These are phyloP conservation scores for Euwallacea similis DNA, from an alignment of 1,140 invertebrate species.

Conservation along the genomic window DNA sequence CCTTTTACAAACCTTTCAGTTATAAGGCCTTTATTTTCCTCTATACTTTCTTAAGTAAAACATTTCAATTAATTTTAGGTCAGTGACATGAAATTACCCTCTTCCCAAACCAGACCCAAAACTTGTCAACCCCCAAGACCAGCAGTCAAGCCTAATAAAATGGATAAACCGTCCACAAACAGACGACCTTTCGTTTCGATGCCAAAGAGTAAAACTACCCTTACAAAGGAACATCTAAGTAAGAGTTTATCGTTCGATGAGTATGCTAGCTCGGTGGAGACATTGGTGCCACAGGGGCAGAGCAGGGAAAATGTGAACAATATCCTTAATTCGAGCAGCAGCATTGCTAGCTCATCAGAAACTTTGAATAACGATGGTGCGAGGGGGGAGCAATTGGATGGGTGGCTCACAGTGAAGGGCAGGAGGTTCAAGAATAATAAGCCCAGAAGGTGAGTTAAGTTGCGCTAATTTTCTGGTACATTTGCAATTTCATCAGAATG, in stretches of 20 bases:
- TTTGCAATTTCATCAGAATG: not conserved
- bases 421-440: slow-evolving; percentile 55
- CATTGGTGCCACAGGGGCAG: slow-evolving; percentile 55
- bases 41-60: no score
- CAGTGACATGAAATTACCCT: slow-evolving; percentile 31
- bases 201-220: slow-evolving; percentile 43
- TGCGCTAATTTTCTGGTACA: not conserved
- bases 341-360: slow-evolving; percentile 62
- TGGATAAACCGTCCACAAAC: not conserved
- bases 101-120: slow-evolving; percentile 9
- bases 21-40: no score
- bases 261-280: slow-evolving; percentile 57
- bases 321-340: slow-evolving; percentile 55
- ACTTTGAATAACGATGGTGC: slow-evolving; percentile 57
- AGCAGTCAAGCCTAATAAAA: not conserved
- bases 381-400: slow-evolving; percentile 61
- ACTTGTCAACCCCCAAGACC: not conserved
- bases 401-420: slow-evolving; percentile 69
- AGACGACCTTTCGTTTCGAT: slow-evolving; percentile 28
- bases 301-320: slow-evolving; percentile 55
- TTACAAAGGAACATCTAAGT: slow-evolving; percentile 41
- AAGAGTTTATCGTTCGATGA: slow-evolving; percentile 46
- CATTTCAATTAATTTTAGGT: slow-evolving; percentile 14
- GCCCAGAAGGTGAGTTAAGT: slow-evolving; percentile 36
- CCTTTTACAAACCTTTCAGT: no score